These are phyloP conservation scores for Germaria angustata DNA, from an alignment of 2,888 invertebrate genomes.

Conservation along the genomic window DNA sequence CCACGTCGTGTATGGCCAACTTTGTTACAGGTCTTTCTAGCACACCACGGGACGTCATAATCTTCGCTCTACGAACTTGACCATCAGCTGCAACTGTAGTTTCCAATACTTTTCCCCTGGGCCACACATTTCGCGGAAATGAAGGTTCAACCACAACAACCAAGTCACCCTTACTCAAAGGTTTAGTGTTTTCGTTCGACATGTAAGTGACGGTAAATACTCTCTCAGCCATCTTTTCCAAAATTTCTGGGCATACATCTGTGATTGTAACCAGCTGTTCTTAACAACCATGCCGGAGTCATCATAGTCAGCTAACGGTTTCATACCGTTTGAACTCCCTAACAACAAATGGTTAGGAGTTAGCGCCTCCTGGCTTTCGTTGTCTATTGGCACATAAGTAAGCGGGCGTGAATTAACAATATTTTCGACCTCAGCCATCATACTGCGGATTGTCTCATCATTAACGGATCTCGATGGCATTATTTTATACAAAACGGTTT, in stretches of 20 bases:
- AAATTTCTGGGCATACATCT: too few species aligned
- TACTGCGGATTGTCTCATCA: not conserved
- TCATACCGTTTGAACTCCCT: not conserved
- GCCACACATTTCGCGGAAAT: too few species aligned
- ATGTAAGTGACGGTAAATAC: slow-evolving; percentile 53
- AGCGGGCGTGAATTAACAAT: not conserved
- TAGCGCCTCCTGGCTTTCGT: not conserved
- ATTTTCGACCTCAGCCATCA: not conserved
- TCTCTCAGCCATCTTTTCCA: slow-evolving; percentile 35
- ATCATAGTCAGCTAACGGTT: not conserved
- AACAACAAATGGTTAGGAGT: not conserved
- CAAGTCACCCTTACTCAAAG: slow-evolving; percentile 6
- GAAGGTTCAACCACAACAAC: too few species aligned
- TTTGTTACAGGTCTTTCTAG: slow-evolving; percentile 20
- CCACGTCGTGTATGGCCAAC: slow-evolving; percentile 40
- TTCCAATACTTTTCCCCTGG: slow-evolving; percentile 64
- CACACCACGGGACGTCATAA: slow-evolving; percentile 25
- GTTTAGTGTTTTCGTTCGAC: slow-evolving; percentile 32
- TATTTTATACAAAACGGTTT: not conserved
- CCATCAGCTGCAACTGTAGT: too few species aligned
- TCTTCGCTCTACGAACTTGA: slow-evolving; percentile 44
- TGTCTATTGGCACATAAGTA: not conserved
- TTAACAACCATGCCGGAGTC: too few species aligned
- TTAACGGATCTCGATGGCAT: not conserved
- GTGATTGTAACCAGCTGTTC: too few species aligned